phyloP scores from a whole-genome alignment of 2,888 invertebrate species.

The Kuschelorhynchus macadamiae region DNA sequence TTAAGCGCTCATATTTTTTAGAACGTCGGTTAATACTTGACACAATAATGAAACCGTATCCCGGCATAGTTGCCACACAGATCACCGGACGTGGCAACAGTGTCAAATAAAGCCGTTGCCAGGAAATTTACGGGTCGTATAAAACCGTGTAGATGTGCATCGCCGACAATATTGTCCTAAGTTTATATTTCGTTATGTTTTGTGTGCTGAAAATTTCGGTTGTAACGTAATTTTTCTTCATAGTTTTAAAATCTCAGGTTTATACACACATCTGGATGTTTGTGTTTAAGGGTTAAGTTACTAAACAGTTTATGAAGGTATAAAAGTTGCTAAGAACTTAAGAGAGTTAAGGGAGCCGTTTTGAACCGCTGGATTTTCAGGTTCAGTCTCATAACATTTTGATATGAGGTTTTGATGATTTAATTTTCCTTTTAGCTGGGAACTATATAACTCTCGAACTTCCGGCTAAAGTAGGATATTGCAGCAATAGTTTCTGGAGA shows the following conservation, averaged over 20 bases:
- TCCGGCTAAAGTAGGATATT: too few species aligned
- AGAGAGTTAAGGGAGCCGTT: too few species aligned
- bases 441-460: too few species aligned
- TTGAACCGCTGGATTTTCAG: too few species aligned
- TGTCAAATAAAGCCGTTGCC: slow-evolving; percentile 28
- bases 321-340: too few species aligned
- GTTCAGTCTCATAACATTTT: too few species aligned
- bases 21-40: slow-evolving; percentile 15
- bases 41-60: slow-evolving; percentile 25
- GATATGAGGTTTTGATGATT: too few species aligned
- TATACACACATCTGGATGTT: too few species aligned
- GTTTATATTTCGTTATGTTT: slow-evolving; percentile 12
- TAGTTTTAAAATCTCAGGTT: background rate
- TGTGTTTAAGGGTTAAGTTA: too few species aligned
- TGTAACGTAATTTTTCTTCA: slow-evolving; percentile 9
- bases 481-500: too few species aligned
- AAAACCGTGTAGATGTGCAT: slow-evolving; percentile 19
- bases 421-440: too few species aligned
- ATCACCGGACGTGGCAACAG: slow-evolving; percentile 20
- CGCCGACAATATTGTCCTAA: slow-evolving; percentile 11
- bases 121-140: slow-evolving; percentile 23
- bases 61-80: slow-evolving; percentile 20
- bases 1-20: slow-evolving; percentile 11
- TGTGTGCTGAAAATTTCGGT: slow-evolving; percentile 2
- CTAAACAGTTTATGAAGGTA: too few species aligned